phyloP scores from a whole-genome alignment of 2,888 invertebrate genomes.

The Synanthedon vespiformis region DNA sequence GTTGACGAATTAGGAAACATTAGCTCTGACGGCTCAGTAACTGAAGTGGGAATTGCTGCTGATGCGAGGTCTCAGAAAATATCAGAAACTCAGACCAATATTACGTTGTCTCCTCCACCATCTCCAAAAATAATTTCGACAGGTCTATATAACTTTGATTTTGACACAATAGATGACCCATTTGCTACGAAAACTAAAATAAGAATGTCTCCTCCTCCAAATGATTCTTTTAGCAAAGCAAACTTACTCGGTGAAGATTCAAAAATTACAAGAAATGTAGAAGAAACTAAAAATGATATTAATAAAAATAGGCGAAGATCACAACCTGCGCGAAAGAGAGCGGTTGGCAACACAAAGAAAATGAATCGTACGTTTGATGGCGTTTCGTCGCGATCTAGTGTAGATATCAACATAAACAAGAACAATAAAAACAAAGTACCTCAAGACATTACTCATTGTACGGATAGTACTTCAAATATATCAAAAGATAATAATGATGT shows the following conservation, averaged over 20 bases:
- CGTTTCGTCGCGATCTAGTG: background rate
- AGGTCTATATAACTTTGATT: conserved; percentile 40
- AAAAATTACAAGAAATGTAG: conserved; percentile 7
- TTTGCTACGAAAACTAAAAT: conserved; percentile 15
- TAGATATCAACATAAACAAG: background rate
- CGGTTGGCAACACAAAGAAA: conserved; percentile 20
- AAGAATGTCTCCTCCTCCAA: conserved; percentile 19
- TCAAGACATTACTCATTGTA: background rate
- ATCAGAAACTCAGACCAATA: background rate
- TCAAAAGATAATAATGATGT: background rate
- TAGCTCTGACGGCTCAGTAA: conserved; percentile 38
- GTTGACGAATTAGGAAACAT: conserved; percentile 27
- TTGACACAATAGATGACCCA: conserved; percentile 16
- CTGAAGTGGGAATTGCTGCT: conserved; percentile 13
- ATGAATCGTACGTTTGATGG: conserved; percentile 23
- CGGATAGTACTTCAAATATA: background rate
- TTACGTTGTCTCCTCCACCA: conserved; percentile 11
- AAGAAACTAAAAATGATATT: conserved; percentile 13
- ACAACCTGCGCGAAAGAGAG: conserved; percentile 22
- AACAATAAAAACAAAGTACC: background rate
- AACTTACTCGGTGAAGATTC: conserved; percentile 7
- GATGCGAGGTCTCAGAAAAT: conserved; percentile 6
- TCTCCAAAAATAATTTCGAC: conserved; percentile 44
- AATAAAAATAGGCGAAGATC: conserved; percentile 30
- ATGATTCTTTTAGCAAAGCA: conserved; percentile 13